Conservation (phyloP, 1,140 invertebrate species). For the Eufriesea mexicana region DNA sequence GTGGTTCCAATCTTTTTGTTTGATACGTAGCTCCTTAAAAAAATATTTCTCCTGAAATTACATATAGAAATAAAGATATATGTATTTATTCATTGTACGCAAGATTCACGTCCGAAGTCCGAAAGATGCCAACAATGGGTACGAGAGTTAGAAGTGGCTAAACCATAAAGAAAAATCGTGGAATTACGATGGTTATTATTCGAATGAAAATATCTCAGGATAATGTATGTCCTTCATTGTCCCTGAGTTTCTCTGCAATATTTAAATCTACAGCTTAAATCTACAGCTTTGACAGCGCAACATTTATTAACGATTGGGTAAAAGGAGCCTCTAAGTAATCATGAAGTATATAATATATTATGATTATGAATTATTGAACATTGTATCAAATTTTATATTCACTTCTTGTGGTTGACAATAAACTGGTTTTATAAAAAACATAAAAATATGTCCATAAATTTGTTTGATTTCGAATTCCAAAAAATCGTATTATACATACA, state of each 20-base stretch:
- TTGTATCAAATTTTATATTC: constrained; percentile 80
- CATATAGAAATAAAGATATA: constrained; percentile 4
- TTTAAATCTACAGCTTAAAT: constrained; percentile 51
- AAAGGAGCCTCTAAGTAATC: constrained; percentile 65
- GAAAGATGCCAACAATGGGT: constrained; percentile 8
- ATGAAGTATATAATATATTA: constrained; percentile 70
- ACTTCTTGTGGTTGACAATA: constrained; percentile 79
- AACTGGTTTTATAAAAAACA: constrained; percentile 76
- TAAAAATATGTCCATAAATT: constrained; percentile 7
- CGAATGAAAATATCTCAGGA: constrained; percentile 62
- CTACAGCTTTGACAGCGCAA: constrained; percentile 64
- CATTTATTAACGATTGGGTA: constrained; percentile 65
- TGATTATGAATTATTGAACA: constrained; percentile 77
- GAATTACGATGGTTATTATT: constrained; percentile 50
- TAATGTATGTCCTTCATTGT: constrained; percentile 56
- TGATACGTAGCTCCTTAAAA: background rate
- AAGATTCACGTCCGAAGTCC: constrained; percentile 36
- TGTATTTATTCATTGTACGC: constrained; percentile 20
- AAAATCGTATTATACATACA: background rate
- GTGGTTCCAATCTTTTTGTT: constrained; percentile 10
- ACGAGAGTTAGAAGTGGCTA: constrained; percentile 35
- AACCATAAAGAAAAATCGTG: constrained; percentile 29
- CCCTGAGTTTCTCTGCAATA: constrained; percentile 51
- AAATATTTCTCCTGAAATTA: constrained; percentile 26
- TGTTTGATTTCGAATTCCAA: background rate